Evolutionary conservation across 2,888 invertebrate species (phyloP).

Genomic region (Carcina quercana): DNA sequence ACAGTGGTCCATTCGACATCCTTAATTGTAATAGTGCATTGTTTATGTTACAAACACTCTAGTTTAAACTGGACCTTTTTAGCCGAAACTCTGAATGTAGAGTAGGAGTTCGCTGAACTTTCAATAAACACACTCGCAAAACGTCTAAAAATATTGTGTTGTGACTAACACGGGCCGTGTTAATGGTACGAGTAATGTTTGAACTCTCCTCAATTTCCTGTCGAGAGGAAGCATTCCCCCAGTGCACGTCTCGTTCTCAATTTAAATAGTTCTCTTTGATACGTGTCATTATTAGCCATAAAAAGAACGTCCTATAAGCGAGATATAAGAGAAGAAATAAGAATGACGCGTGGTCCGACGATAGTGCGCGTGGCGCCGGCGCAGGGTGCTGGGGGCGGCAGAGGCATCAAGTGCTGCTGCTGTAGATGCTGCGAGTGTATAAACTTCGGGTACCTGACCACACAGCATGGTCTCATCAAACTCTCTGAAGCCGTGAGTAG

Average conservation of each 20-base stretch:
- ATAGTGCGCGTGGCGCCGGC: slow-evolving; percentile 59
- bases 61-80: too few relatives aligned
- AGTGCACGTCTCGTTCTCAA: slow-evolving; percentile 4
- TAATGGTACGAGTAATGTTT: slow-evolving; percentile 43
- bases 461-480: slow-evolving; percentile 83
- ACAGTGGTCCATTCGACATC: too few relatives aligned
- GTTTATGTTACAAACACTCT: too few relatives aligned
- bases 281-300: not conserved
- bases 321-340: not conserved
- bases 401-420: slow-evolving; percentile 81
- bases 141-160: slow-evolving; percentile 63
- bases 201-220: slow-evolving; percentile 53
- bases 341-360: slow-evolving; percentile 63
- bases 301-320: not conserved
- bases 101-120: slow-evolving; percentile 43
- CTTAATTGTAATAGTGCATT: too few relatives aligned
- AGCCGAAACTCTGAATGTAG: too few relatives aligned
- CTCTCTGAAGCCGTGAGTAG: slow-evolving; percentile 83
- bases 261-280: slow-evolving; percentile 8
- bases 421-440: slow-evolving; percentile 86
- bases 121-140: slow-evolving; percentile 30
- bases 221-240: slow-evolving; percentile 23
- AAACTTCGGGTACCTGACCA: slow-evolving; percentile 83
- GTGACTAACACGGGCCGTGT: slow-evolving; percentile 60
- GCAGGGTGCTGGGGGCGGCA: slow-evolving; percentile 37